Conservation (phyloP, 2,888 invertebrate species). For the Alviniconcha strummeri region DNA sequence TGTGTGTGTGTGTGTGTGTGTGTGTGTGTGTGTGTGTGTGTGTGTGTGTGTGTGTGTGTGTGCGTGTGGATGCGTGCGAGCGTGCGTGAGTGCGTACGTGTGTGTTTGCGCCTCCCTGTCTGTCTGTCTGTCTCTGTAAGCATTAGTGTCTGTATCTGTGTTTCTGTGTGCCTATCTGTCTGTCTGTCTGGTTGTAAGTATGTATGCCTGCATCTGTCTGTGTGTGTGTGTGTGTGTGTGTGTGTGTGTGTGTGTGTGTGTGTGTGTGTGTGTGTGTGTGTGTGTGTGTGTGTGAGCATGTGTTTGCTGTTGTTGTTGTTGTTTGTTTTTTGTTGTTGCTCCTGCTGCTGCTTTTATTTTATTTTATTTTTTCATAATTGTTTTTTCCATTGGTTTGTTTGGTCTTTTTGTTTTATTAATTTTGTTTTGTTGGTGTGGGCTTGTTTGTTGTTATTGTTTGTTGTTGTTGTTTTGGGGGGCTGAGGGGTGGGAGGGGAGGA, state of each 20-base stretch:
- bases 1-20: constrained; percentile 15
- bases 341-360: too few relatives aligned
- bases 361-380: too few relatives aligned
- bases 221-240: neutral
- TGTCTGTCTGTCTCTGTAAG: constrained; percentile 1
- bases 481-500: too few relatives aligned
- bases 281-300: constrained; percentile 6
- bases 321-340: too few relatives aligned
- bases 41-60: constrained; percentile 10
- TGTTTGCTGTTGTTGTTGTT: neutral
- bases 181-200: neutral
- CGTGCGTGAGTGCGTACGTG: neutral
- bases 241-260: neutral
- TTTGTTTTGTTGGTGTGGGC: too few relatives aligned
- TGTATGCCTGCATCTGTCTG: neutral
- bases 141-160: neutral
- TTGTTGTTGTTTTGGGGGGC: too few relatives aligned
- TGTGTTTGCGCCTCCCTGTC: neutral
- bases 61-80: constrained; percentile 4
- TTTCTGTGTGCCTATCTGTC: neutral
- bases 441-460: too few relatives aligned
- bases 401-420: too few relatives aligned
- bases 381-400: too few relatives aligned
- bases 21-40: constrained; percentile 13
- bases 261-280: constrained; percentile 15